Evolutionary conservation across 2,113 vertebrate genomes (phyloP).

Genomic region (Eidolon helvum): DNA sequence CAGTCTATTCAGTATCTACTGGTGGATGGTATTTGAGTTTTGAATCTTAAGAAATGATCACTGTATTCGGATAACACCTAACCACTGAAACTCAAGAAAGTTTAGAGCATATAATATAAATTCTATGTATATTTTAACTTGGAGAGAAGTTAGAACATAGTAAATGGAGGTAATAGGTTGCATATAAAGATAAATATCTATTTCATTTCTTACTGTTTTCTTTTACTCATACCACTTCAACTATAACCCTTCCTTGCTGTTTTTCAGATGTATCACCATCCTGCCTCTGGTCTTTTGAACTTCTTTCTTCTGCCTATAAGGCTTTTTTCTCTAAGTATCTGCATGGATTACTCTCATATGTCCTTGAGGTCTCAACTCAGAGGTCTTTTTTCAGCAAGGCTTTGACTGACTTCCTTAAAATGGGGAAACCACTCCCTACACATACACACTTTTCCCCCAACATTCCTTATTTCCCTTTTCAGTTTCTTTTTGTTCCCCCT

Average conservation of each 20-base stretch:
- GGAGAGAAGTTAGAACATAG: not conserved
- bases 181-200: not conserved
- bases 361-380: not conserved
- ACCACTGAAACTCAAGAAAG: not conserved
- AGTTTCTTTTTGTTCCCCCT: not conserved
- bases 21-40: not conserved
- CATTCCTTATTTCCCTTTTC: not conserved
- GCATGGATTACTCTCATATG: not conserved
- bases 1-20: not conserved
- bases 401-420: not conserved
- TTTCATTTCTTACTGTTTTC: not conserved
- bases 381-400: not conserved
- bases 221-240: not conserved
- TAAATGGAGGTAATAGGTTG: not conserved
- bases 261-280: not conserved
- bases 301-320: not conserved
- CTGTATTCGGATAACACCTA: not conserved
- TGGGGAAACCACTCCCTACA: not conserved
- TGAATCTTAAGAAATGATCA: not conserved
- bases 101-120: not conserved
- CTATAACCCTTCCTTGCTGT: not conserved
- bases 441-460: not conserved
- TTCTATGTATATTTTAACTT: not conserved
- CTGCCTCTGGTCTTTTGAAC: not conserved
- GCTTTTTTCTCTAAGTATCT: not conserved